Base-by-base conservation (phyloP, 1,140 invertebrate species). In the Sarcophaga peregrina region DNA sequence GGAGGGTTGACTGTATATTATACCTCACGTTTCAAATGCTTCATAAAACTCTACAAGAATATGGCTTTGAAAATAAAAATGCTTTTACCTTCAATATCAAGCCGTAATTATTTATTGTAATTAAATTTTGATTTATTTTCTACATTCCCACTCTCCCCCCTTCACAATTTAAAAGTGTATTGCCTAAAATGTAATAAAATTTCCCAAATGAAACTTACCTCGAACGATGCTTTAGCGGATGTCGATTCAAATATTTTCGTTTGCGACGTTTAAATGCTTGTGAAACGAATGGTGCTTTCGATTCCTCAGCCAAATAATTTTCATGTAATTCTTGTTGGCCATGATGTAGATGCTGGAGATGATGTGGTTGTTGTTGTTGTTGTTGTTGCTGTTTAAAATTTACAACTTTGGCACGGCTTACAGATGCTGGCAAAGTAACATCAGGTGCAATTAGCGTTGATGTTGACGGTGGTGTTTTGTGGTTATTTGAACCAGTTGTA, bases 171-270 rank as follows among this genome's bases (percentile, higher is more conserved):
- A 58, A 58, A 58, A 58, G n/a, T n/a, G 3, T 58, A 15, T n/a
- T n/a, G n/a, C n/a, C 54, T 58, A 15, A 4, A 13, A 13, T 54
- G 10, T 15, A 54, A 10, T 54, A 54, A 54, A 37, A 54, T 54
- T 13, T 54, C 15, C 9, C 52, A 52, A 54, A 4, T 15, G 13
- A 58, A 78, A 78, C 75, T 52, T 78, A 78, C 75, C 75, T 78
- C 1, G 75, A 78, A 20, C 75, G 75, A 48, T 78, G 75, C 25
- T 78, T 78, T 78, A 10, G 17, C 48, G 20, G 37, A 78, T 78
- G 75, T 78, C 75, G 17, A 50, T 78, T 78, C 20, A 78, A 20
- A 78, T 20, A 78, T 78, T 78, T 78, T 20, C 75, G 47, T 78
- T 78, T 78, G 8, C 48, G 75, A 10, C 75, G 75, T 9, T 78